Base-by-base conservation (phyloP, 2,113 vertebrate genomes). In the Alaudala cheleensis region DNA sequence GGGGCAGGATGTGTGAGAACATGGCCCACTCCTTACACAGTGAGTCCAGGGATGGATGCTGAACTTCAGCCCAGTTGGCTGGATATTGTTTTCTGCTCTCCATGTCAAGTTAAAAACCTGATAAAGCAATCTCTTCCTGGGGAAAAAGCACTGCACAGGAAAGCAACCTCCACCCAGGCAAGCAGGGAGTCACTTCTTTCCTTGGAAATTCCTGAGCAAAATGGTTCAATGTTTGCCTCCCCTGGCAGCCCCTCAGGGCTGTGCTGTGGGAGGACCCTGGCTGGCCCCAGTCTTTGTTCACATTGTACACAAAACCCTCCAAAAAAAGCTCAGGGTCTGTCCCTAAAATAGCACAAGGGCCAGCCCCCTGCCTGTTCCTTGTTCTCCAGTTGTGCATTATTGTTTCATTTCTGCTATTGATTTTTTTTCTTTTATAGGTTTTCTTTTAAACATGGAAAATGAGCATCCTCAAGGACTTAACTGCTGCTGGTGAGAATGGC, bases 391-490 rank as follows among this genome's bases (percentile, higher is more conserved):
- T 56, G 28, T 25, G 39, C n/a, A 9, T 39, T 12, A 19, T n/a
- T 53, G 17, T 37, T 70, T 50, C 19, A 5, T 39, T 78, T 25
- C 40, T 57, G 22, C 39, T 78, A 23, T 18, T 71, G 20, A 20
- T 54, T 19, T 28, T 44, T 34, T 45, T 42, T 42, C 3, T 18
- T 29, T 26, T 53, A 81, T 37, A 98, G 98, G 92, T 98, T 98
- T 90, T 97, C 81, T 45, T 98, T 98, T 94, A 97, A 97, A 77
- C 91, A 97, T 10, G 96, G 97, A 79, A 98, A 98, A 91, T 64
- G 92, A 94, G 82, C 53, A 23, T 79, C 94, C 81, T 65, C 7
- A 1, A 28, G 78, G 77, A 61, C 22, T 54, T 37, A 26, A 64
- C 47, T 47, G 9, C 37, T 93, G 37, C 61, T 78, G 24, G 12